These are phyloP conservation scores for Eptesicus fuscus DNA, from an alignment of 2,113 vertebrate species.

Conservation along the genomic window DNA sequence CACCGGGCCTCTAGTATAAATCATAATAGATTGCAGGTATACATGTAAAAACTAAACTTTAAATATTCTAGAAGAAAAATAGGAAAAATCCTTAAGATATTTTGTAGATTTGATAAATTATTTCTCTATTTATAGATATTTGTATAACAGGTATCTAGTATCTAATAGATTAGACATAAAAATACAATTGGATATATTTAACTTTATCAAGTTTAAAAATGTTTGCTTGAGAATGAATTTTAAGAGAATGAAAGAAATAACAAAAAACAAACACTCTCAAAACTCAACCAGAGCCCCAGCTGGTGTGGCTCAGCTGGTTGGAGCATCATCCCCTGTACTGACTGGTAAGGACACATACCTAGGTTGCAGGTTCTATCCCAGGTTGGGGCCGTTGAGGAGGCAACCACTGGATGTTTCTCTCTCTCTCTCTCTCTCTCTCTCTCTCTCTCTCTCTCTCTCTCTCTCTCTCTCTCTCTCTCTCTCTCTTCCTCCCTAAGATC, in stretches of 20 bases:
- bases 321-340: no score
- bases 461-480: no score
- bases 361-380: no score
- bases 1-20: background rate
- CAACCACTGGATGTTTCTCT: no score
- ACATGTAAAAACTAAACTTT: background rate
- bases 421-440: no score
- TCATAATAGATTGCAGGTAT: background rate
- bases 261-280: background rate
- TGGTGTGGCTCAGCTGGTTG: no score
- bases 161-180: background rate
- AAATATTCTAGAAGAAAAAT: background rate
- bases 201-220: background rate
- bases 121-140: background rate
- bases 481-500: no score
- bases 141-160: background rate
- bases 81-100: background rate
- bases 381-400: no score
- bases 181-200: background rate
- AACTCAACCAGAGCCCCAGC: background rate
- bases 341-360: no score
- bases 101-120: background rate
- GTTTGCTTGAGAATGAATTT: background rate
- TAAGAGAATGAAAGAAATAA: background rate
- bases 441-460: no score